Base-by-base conservation (phyloP, 2,888 invertebrate species). In the Teinopalpus imperialis region DNA sequence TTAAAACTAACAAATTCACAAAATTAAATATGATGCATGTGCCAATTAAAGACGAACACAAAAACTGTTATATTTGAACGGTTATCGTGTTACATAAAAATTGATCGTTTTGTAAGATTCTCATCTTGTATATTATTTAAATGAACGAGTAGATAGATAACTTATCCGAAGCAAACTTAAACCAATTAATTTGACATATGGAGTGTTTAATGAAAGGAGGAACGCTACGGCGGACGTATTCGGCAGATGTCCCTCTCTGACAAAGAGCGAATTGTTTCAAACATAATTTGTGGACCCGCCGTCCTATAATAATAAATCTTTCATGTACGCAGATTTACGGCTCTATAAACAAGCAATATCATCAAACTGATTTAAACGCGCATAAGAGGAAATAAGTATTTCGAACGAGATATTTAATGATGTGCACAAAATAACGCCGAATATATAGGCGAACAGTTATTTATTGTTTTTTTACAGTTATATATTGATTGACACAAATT, bases 331-430 rank as follows among this genome's bases (percentile, higher is more conserved):
- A 69, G 76, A 81, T 81, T 83, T 83, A 85, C 76, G 72, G 65
- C 66, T 66, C 76, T 61, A 74, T 81, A 81, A 81, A 83, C 74
- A 74, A 74, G 78, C 69, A 74, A 80, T 74, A 78, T 75, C 80
- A 74, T 79, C 73, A 63, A 66, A 70, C 63, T 69, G 63, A 73
- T 70, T 75, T 72, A 68, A 74, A 63, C 60, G 62, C 51, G 51
- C 54, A 61, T 49, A 51, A 39, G 24, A 14, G 53, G 59, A 60
- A 40, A 51, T 49, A 51, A 49, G 40, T 39, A 47, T 43, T 45
- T 54, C 34, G 43, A 56, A 56, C 57, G 50, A 54, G 41, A 49
- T 47, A 59, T 64, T 60, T 58, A 61, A 55, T 55, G 55, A 53
- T 54, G 43, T 47, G 35, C 32, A 21, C 39, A 53, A 56, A 57